phyloP scores from a whole-genome alignment of 2,797 vertebrate species.

The Dicrostonyx torquatus region DNA sequence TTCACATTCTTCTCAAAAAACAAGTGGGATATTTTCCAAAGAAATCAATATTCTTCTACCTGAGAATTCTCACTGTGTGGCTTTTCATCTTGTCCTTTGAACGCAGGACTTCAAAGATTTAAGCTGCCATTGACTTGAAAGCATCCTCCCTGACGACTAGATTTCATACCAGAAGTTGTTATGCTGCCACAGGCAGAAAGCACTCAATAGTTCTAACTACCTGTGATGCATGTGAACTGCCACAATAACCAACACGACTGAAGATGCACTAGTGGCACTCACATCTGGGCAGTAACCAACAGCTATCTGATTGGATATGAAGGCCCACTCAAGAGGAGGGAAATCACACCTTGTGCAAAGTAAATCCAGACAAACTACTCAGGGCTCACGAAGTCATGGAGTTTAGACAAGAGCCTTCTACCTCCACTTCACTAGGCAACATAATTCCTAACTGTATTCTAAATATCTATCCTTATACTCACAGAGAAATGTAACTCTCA shows the following conservation, averaged over 20 bases:
- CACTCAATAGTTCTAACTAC: neutral
- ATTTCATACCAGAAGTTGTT: neutral
- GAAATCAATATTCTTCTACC: neutral
- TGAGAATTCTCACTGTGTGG: neutral
- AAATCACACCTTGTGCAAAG: neutral
- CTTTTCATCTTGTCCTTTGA: neutral
- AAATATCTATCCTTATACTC: neutral
- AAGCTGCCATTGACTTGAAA: neutral
- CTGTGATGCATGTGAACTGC: neutral
- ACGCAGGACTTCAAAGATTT: neutral
- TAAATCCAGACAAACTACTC: neutral
- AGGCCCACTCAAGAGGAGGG: neutral
- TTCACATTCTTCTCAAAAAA: neutral
- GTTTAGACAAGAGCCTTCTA: neutral
- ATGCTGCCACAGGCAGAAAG: neutral
- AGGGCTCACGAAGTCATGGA: neutral
- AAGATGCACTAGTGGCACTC: neutral
- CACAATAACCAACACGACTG: neutral
- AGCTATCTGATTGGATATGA: neutral
- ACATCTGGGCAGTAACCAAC: neutral
- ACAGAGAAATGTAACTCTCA: neutral
- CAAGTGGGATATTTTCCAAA: neutral
- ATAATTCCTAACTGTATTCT: neutral
- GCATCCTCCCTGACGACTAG: neutral
- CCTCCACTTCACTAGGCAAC: neutral